phyloP scores from a whole-genome alignment of 2,113 vertebrate species.

The Rhabdomys dilectus region DNA sequence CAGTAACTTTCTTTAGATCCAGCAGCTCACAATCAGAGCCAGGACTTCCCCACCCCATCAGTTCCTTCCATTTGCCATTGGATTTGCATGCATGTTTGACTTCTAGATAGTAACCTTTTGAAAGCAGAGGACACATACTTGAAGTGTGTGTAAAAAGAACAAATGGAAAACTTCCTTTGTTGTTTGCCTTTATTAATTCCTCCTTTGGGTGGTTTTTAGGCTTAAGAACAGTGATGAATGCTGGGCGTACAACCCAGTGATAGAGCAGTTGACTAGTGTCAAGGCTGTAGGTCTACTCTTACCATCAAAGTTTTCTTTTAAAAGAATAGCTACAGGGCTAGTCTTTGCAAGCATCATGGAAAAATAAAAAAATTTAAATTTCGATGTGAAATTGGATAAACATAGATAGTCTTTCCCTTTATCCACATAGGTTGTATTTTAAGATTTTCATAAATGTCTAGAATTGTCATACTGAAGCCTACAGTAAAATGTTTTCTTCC shows the following conservation, averaged over 20 bases:
- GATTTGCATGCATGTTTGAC: not conserved
- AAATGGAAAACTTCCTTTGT: not conserved
- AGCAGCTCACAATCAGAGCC: not conserved
- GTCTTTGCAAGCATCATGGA: not conserved
- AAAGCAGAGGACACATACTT: not conserved
- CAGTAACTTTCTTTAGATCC: not conserved
- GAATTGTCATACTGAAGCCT: not conserved
- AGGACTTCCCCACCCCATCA: too few species aligned
- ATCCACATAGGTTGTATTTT: not conserved
- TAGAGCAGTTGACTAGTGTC: not conserved
- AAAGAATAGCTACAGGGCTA: not conserved
- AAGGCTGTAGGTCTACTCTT: too few species aligned
- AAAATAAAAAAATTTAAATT: conserved; percentile 22
- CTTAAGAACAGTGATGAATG: not conserved
- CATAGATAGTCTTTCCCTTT: not conserved
- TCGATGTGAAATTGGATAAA: not conserved
- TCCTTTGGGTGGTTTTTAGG: not conserved
- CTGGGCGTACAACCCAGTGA: not conserved
- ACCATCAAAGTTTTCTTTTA: not conserved
- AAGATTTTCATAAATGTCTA: not conserved
- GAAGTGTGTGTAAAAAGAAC: conserved; percentile 3
- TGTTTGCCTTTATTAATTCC: conserved; percentile 1
- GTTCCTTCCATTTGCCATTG: not conserved
- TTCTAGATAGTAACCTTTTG: not conserved
- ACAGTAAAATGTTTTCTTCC: not conserved